Conservation (phyloP, 2,888 invertebrate genomes). For the Andrena dorsata region DNA sequence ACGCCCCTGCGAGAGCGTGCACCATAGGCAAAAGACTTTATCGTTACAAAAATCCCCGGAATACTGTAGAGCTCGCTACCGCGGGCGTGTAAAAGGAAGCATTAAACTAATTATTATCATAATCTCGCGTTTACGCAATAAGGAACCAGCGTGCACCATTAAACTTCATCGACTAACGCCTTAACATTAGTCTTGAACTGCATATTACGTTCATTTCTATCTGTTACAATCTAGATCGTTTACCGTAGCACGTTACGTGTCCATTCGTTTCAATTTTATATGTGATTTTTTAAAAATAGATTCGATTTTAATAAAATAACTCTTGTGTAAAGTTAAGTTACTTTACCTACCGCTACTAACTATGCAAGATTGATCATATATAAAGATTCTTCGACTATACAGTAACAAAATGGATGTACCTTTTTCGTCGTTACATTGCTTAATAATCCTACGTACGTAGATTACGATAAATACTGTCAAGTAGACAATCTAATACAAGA, state of each 20-base stretch:
- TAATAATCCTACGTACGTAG: not conserved
- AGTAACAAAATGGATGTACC: slow-evolving; percentile 28
- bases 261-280: slow-evolving; percentile 21
- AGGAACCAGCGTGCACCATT: slow-evolving; percentile 25
- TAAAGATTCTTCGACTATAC: slow-evolving; percentile 27
- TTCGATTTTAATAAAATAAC: slow-evolving; percentile 58
- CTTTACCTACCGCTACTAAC: slow-evolving; percentile 30
- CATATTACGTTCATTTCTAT: not conserved
- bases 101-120: slow-evolving; percentile 20
- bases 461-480: slow-evolving; percentile 48
- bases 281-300: slow-evolving; percentile 49
- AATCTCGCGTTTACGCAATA: not conserved
- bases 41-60: slow-evolving; percentile 16
- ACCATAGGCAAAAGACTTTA: not conserved
- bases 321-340: slow-evolving; percentile 36
- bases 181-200: slow-evolving; percentile 25
- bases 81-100: slow-evolving; percentile 1
- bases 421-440: slow-evolving; percentile 19
- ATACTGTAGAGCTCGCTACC: slow-evolving; percentile 20
- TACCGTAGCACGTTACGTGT: slow-evolving; percentile 28
- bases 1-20: not conserved
- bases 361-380: slow-evolving; percentile 27
- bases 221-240: slow-evolving; percentile 26
- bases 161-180: slow-evolving; percentile 24
- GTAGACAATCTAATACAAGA: slow-evolving; percentile 25